Evolutionary conservation across 2,113 vertebrate genomes (phyloP).

Genomic region (Phalacrocorax aristotelis): DNA sequence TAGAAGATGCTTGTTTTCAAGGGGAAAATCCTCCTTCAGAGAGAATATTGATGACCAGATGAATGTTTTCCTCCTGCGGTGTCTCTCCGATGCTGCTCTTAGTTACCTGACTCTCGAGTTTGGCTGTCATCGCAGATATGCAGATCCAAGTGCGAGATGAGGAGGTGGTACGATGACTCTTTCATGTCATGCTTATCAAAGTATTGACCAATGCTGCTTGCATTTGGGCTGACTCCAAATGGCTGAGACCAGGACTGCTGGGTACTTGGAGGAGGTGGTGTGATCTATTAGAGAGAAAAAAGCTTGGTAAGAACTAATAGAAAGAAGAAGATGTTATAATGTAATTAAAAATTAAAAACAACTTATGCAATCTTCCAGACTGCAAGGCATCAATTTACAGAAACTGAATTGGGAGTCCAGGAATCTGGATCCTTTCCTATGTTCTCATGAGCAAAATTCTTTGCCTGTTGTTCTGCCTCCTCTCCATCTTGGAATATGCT

Average conservation of each 20-base stretch:
- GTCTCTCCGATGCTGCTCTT: background rate
- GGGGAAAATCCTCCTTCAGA: background rate
- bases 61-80: background rate
- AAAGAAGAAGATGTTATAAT: background rate
- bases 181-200: conserved; percentile 94
- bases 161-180: conserved; percentile 96
- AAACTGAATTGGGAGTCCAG: background rate
- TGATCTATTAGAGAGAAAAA: conserved; percentile 73
- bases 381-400: background rate
- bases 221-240: conserved; percentile 66
- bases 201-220: conserved; percentile 87
- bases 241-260: conserved; percentile 86
- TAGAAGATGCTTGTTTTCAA: background rate
- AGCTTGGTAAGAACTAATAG: background rate
- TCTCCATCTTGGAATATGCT: background rate
- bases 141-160: conserved; percentile 94
- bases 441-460: background rate
- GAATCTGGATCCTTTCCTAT: background rate
- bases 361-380: background rate
- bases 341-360: background rate
- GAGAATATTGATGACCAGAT: background rate
- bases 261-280: conserved; percentile 83
- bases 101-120: conserved; percentile 81
- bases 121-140: conserved; percentile 95
- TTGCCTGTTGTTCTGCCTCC: background rate